phyloP scores from a whole-genome alignment of 2,113 vertebrate species.

The Zosterops pallidus region DNA sequence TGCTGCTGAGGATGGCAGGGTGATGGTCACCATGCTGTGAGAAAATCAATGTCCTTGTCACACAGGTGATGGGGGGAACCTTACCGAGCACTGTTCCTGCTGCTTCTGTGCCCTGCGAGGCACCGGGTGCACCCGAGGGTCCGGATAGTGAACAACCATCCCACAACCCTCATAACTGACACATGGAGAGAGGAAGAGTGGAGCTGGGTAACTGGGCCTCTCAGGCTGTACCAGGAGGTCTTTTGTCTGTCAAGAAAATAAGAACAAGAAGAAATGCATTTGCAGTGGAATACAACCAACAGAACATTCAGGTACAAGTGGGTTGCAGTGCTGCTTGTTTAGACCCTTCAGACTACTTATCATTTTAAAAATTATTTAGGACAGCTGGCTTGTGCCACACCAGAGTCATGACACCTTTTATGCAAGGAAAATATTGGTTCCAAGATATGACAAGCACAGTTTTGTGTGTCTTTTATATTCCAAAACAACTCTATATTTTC shows the following conservation, averaged over 20 bases:
- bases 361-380: not conserved
- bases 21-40: not conserved
- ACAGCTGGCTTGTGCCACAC: not conserved
- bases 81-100: conserved; percentile 2
- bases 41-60: not conserved
- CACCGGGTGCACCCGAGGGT: not conserved
- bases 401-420: not conserved
- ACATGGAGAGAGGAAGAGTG: conserved; percentile 18
- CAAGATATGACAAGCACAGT: not conserved
- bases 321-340: not conserved
- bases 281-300: not conserved
- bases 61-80: not conserved
- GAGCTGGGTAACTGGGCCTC: not conserved
- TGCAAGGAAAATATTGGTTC: not conserved
- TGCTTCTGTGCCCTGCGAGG: not conserved
- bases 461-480: not conserved
- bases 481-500: not conserved
- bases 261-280: not conserved
- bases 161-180: not conserved
- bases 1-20: not conserved
- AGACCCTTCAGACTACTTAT: not conserved
- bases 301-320: not conserved
- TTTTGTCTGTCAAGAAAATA: conserved; percentile 11
- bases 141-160: not conserved
- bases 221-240: not conserved